These are phyloP conservation scores for Phragmatobia fuliginosa DNA, from an alignment of 2,888 invertebrate genomes.

Conservation along the genomic window DNA sequence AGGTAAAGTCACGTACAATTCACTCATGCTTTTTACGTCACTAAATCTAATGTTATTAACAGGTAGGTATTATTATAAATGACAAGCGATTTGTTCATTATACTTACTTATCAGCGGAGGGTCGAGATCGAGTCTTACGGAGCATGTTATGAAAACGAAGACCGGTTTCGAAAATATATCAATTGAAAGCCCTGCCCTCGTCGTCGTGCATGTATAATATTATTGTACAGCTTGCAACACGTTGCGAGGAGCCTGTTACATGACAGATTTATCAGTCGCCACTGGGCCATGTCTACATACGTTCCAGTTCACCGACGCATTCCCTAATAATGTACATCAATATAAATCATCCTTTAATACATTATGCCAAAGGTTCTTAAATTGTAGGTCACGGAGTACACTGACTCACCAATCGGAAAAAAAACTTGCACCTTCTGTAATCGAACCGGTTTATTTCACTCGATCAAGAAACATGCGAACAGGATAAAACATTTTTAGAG, in stretches of 20 bases:
- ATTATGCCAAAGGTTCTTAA: constrained; percentile 21
- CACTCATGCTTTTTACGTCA: background rate
- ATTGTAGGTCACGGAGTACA: constrained; percentile 33
- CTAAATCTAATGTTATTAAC: constrained; percentile 9
- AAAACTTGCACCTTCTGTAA: constrained; percentile 47
- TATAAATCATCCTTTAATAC: constrained; percentile 26
- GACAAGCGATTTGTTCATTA: constrained; percentile 46
- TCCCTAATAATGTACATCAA: constrained; percentile 19
- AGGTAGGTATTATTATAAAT: too few relatives aligned
- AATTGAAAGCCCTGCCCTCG: constrained; percentile 77
- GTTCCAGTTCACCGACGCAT: constrained; percentile 41
- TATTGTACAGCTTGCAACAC: constrained; percentile 80
- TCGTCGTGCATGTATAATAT: constrained; percentile 76
- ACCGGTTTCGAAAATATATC: constrained; percentile 85
- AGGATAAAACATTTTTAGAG: background rate
- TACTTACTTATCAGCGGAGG: constrained; percentile 51
- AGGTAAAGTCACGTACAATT: constrained; percentile 13
- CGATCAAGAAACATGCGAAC: background rate
- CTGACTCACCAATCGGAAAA: constrained; percentile 47
- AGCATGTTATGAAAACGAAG: constrained; percentile 80
- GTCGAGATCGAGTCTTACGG: constrained; percentile 61
- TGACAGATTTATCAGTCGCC: constrained; percentile 67
- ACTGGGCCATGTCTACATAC: constrained; percentile 54
- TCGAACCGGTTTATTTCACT: constrained; percentile 19
- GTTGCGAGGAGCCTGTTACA: constrained; percentile 66